phyloP scores from a whole-genome alignment of 2,888 invertebrate species.

The Hypena proboscidalis region DNA sequence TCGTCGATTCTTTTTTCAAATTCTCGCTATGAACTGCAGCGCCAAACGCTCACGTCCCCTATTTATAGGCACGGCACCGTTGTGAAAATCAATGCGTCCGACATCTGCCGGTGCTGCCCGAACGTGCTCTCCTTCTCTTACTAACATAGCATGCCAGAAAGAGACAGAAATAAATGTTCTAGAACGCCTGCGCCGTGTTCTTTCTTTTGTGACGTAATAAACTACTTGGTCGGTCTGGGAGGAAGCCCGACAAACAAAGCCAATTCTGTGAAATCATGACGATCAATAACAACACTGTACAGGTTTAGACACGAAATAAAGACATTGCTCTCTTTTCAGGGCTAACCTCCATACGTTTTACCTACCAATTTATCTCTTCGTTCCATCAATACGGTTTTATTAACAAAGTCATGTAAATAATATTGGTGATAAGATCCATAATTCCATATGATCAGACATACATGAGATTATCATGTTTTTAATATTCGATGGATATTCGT shows the following conservation, averaged over 20 bases:
- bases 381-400: slow-evolving; percentile 5
- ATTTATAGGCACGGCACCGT: slow-evolving; percentile 49
- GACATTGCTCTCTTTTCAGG: slow-evolving; percentile 14
- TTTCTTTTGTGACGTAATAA: slow-evolving; percentile 59
- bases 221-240: slow-evolving; percentile 25
- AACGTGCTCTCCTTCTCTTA: slow-evolving; percentile 44
- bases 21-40: slow-evolving; percentile 53
- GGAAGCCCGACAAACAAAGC: slow-evolving; percentile 43
- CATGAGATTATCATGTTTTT: too few species aligned
- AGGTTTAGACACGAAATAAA: slow-evolving; percentile 16
- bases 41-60: slow-evolving; percentile 36
- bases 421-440: too few species aligned
- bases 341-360: background rate
- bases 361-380: slow-evolving; percentile 1
- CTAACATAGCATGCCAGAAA: slow-evolving; percentile 15
- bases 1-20: slow-evolving; percentile 51
- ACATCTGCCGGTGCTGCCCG: slow-evolving; percentile 42
- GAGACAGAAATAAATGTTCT: slow-evolving; percentile 50
- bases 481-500: too few species aligned
- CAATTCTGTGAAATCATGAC: slow-evolving; percentile 37
- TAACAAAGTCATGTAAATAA: too few species aligned
- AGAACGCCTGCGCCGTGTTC: slow-evolving; percentile 51
- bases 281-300: slow-evolving; percentile 27
- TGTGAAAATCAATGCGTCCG: slow-evolving; percentile 39
- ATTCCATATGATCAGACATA: too few species aligned